phyloP scores from a whole-genome alignment of 2,797 vertebrate genomes.

The Pangasius macronema region DNA sequence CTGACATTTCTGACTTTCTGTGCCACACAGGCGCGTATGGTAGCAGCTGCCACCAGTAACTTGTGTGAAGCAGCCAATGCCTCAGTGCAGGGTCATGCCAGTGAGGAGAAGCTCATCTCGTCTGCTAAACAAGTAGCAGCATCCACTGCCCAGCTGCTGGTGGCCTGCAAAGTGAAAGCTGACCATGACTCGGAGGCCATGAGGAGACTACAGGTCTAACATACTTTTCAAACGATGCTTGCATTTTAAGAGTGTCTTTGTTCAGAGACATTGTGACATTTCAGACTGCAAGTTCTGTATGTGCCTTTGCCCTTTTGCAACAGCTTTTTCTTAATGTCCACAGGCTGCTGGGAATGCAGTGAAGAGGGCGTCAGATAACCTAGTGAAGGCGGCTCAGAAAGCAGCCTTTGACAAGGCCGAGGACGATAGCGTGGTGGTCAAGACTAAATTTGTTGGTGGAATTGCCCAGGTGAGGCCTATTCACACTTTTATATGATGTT shows the following conservation, averaged over 20 bases:
- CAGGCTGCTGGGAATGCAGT: constrained; percentile 96
- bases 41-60: constrained; percentile 96
- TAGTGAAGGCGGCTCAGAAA: constrained; percentile 95
- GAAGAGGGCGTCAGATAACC: constrained; percentile 96
- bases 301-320: neutral
- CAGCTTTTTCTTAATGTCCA: neutral
- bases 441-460: constrained; percentile 97
- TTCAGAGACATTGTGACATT: neutral
- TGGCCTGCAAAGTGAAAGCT: constrained; percentile 98
- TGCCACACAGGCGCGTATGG: constrained; percentile 89
- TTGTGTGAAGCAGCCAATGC: constrained; percentile 98
- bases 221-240: neutral
- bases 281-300: neutral
- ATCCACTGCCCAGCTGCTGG: constrained; percentile 94
- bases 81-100: constrained; percentile 95
- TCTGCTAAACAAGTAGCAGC: constrained; percentile 98
- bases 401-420: constrained; percentile 94
- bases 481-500: neutral
- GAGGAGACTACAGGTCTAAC: constrained; percentile 90
- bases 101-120: constrained; percentile 97
- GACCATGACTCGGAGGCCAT: constrained; percentile 97
- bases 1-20: neutral
- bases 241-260: neutral
- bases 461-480: constrained; percentile 89
- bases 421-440: constrained; percentile 92